Evolutionary conservation across 2,888 invertebrate species (phyloP).

Genomic region (Volucella bombylans): DNA sequence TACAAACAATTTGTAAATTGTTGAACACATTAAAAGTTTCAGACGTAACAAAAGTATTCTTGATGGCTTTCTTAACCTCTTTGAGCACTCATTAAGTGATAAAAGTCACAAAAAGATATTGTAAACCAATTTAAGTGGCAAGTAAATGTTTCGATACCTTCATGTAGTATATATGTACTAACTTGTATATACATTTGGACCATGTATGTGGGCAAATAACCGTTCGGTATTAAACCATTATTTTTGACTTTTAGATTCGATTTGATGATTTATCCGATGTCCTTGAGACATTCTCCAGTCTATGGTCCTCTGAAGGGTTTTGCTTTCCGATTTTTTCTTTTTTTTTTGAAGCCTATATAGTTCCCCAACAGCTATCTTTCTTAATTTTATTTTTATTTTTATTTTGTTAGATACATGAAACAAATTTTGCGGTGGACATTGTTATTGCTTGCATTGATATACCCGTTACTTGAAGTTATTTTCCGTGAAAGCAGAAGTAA

Average conservation of each 20-base stretch:
- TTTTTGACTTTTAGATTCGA: constrained; percentile 41
- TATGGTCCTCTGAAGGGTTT: neutral
- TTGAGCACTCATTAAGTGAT: constrained; percentile 19
- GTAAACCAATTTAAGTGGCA: neutral
- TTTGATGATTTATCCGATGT: constrained; percentile 42
- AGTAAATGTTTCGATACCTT: neutral
- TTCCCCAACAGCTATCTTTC: neutral
- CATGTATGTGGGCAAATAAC: neutral
- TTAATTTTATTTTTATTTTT: neutral
- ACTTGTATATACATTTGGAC: no score
- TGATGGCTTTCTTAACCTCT: neutral
- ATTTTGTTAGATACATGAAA: neutral
- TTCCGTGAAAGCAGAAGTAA: no score
- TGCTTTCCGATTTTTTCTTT: constrained; percentile 1
- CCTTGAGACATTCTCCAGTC: constrained; percentile 42
- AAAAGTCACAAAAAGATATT: neutral
- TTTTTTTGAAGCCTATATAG: neutral
- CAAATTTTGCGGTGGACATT: neutral
- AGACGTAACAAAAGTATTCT: neutral
- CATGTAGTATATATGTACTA: no score
- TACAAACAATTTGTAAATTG: neutral
- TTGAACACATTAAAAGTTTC: neutral
- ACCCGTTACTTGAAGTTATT: no score
- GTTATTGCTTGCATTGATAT: no score
- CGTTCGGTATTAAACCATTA: constrained; percentile 6